A percentile compares a stretch with the other conserved stretches of the same genome.
Evolutionary conservation across 1,140 invertebrate species (phyloP).

Genomic region (Papilio xuthus): DNA sequence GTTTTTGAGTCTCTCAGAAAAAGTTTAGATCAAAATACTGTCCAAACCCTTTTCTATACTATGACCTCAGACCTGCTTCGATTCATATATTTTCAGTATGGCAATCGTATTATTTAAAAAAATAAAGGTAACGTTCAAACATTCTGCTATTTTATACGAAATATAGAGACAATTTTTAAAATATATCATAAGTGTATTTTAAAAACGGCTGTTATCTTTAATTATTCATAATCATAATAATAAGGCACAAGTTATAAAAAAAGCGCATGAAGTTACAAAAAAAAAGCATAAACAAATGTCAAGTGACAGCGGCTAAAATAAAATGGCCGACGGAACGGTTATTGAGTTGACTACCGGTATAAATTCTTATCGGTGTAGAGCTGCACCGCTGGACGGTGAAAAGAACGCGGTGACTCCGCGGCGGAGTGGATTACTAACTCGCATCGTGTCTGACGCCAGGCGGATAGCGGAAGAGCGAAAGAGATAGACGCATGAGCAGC

Average conservation of each 20-base stretch:
- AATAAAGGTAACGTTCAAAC: not conserved
- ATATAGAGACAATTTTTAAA: too few relatives aligned
- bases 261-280: not conserved
- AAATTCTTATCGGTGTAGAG: slow-evolving; percentile 60
- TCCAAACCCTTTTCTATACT: not conserved
- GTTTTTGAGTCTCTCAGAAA: not conserved
- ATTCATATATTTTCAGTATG: not conserved
- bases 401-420: slow-evolving; percentile 14
- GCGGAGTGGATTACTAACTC: not conserved
- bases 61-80: not conserved
- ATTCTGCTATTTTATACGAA: not conserved
- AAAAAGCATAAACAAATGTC: not conserved
- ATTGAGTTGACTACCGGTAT: slow-evolving; percentile 56
- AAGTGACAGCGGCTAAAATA: slow-evolving; percentile 41
- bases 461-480: slow-evolving; percentile 40
- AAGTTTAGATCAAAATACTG: not conserved
- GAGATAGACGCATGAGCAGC: slow-evolving; percentile 43
- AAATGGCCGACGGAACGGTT: slow-evolving; percentile 51
- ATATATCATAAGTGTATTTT: too few relatives aligned
- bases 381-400: slow-evolving; percentile 55
- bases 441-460: slow-evolving; percentile 7
- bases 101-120: not conserved
- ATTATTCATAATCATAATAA: not conserved
- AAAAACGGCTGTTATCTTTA: not conserved
- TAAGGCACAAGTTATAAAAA: not conserved